These are phyloP conservation scores for Mastomys coucha DNA, from an alignment of 2,113 vertebrate genomes.

Conservation along the genomic window DNA sequence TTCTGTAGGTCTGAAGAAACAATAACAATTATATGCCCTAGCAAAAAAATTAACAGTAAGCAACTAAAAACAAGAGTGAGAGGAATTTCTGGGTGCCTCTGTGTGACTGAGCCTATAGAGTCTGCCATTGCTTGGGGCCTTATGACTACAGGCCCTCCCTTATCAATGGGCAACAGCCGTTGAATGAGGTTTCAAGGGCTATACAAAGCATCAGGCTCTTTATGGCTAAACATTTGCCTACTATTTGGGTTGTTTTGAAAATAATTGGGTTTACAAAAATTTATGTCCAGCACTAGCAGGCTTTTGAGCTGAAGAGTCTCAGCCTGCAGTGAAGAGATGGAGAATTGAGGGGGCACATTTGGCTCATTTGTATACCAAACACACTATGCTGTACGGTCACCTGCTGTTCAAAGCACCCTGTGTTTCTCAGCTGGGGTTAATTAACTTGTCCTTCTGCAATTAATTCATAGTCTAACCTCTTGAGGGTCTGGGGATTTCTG, in stretches of 20 bases:
- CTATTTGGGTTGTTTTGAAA: slow-evolving; percentile 11
- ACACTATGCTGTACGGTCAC: background rate
- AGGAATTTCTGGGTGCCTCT: no score
- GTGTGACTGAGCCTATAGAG: background rate
- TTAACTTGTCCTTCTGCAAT: slow-evolving; percentile 17
- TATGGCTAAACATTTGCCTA: background rate
- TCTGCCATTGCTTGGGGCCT: background rate
- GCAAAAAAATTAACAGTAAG: background rate
- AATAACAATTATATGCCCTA: background rate
- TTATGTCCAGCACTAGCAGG: background rate
- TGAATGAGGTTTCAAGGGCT: background rate
- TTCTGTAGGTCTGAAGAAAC: slow-evolving; percentile 2
- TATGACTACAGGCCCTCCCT: background rate
- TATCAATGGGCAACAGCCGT: slow-evolving; percentile 19
- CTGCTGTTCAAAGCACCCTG: background rate
- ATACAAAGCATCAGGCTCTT: slow-evolving; percentile 4
- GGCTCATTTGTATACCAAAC: slow-evolving; percentile 25
- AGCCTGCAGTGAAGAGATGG: background rate
- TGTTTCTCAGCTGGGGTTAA: background rate
- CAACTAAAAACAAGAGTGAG: background rate
- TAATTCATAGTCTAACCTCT: background rate
- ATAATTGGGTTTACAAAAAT: slow-evolving; percentile 24
- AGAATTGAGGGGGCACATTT: background rate
- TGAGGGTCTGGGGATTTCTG: background rate
- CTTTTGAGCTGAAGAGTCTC: slow-evolving; percentile 6